Base-by-base conservation (phyloP, 2,888 invertebrate species). In the Ophioninae sp. region DNA sequence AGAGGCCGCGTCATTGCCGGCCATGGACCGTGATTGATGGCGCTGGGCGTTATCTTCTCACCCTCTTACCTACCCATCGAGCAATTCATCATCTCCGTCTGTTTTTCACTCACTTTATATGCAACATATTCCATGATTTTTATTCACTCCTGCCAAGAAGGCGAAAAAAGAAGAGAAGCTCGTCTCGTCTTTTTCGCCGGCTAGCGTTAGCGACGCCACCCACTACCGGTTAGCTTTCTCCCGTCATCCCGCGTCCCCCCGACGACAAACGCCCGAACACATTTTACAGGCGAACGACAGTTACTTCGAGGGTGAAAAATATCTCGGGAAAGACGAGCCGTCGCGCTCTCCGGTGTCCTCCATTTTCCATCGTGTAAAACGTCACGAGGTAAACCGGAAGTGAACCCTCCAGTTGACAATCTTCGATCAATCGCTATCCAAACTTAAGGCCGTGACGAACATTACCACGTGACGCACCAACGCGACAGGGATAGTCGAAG, bases 21-120 rank as follows among this genome's bases (percentile, higher is more conserved):
- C 89, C 89, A 89, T 88, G 89, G 88, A 87, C 83, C 70, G 90
- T 92, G 92, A 92, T 93, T 92, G 92, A 92, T 91, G 92, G 91
- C 90, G 89, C 87, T 90, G 91, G 87, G 90, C 92, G 92, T 92
- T 92, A 92, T 92, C 92, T 92, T 89, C 89, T 89, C 89, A 89
- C 89, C 90, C 90, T 85, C 87, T 89, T 88, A 87, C 88, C 86
- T 84, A 84, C 86, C 86, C 87, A 87, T 88, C 84, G 87, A 88
- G 92, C 91, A 93, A 93, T 93, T 92, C 92, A 93, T 93, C 92
- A 93, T 93, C 91, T 91, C 90, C 88, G 91, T 91, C 92, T 93
- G 92, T 92, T 93, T 92, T 92, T 92, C 92, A 92, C 92, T 92
- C 92, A 92, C 91, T 93, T 92, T 92, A 92, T 92, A 93, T 92